Percentiles rank a stretch among this genome's conserved stretches.
Conservation (phyloP, 2,113 vertebrate genomes). For the Daubentonia madagascariensis region DNA sequence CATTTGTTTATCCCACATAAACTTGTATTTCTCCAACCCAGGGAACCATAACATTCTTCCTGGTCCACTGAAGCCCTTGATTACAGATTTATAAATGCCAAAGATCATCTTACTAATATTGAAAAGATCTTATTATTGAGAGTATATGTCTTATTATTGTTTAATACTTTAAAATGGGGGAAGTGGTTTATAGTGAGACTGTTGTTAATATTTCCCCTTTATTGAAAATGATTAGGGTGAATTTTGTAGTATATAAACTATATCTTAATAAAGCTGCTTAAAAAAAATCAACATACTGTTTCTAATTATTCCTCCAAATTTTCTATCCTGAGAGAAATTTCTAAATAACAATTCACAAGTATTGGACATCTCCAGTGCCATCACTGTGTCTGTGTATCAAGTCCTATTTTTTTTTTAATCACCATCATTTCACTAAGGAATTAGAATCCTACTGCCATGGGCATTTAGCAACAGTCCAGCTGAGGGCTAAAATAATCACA, state of each 20-base stretch:
- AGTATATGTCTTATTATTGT: not conserved
- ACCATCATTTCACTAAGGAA: not conserved
- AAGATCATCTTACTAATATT: not conserved
- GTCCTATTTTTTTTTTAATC: not conserved
- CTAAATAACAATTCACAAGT: not conserved
- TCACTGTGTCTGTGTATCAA: not conserved
- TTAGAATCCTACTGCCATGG: not conserved
- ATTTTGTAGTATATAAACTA: not conserved
- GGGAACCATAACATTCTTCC: not conserved
- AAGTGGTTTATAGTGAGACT: not conserved
- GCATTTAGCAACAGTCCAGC: not conserved
- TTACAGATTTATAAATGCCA: not conserved
- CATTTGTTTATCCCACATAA: not conserved
- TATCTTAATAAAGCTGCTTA: not conserved
- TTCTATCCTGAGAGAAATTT: not conserved
- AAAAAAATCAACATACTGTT: not conserved
- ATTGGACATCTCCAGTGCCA: not conserved
- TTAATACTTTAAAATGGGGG: not conserved
- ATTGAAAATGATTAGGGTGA: not conserved
- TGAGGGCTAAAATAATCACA: conserved; percentile 12
- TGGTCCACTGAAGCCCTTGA: not conserved
- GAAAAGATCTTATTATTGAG: not conserved
- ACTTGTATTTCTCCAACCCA: conserved; percentile 23
- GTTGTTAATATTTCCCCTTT: not conserved
- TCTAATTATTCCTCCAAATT: not conserved